Evolutionary conservation across 2,113 vertebrate genomes (phyloP), one percentile per base, ranked within the genome.

Genomic region (Orycteropus afer): DNA sequence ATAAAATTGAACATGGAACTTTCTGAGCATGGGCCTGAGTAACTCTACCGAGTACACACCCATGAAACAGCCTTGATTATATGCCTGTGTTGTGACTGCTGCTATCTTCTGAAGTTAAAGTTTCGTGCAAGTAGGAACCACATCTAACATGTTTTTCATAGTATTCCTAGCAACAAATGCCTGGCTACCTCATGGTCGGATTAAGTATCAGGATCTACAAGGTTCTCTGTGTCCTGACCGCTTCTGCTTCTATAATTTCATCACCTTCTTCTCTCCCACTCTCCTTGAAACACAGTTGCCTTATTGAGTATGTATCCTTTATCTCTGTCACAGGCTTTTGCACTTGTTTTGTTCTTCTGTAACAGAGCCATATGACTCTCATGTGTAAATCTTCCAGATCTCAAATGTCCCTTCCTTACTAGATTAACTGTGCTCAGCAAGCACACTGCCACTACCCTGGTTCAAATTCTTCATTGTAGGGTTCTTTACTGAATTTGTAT

Each of bases 151-250:
- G 14, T 18, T 59, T 37, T 47, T n/a, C 5, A 0, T 51, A 0
- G 53, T 11, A 61, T 2, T 4, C 4, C 25, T 18, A 45, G 34
- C 8, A 55, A 32, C 4, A 69, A 69, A 51, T 55, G 3, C 42
- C 7, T 74, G 13, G 14, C 27, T 23, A 40, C 6, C 3, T 2
- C 1, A 0, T 2, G 20, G 53, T 17, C 23, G 22, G 18, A 25
- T 65, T 51, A 55, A 49, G 25, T 55, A 10, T 9, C 27, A 5
- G 8, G 10, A 61, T 34, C 25, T 1, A 10, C 29, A 37, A 45
- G 27, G 2, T 3, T n/a, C 7, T 27, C 2, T 3, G n/a, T 32
- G 8, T 47, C 55, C 37, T 40, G 51, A 3, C 47, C 49, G 76
- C 40, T 55, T 67, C 37, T 12, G 29, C 32, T 51, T 61, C 22